A percentile compares a stretch with the other conserved stretches of the same genome.
phyloP scores from a whole-genome alignment of 2,113 vertebrate genomes.

The Phocoena phocoena region DNA sequence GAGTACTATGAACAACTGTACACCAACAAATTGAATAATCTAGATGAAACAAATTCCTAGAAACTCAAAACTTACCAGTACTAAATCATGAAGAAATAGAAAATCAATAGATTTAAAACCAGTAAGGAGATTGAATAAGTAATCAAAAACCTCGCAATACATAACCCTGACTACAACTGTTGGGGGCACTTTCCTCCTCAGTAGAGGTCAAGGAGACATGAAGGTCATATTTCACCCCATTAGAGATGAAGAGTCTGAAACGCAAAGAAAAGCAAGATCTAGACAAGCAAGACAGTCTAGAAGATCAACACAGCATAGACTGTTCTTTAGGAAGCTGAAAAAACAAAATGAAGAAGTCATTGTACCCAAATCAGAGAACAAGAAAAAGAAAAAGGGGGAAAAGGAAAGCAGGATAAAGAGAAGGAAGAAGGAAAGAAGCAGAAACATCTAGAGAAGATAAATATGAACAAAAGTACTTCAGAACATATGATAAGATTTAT shows the following conservation, averaged over 20 bases:
- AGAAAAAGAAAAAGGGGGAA: slow-evolving; percentile 91
- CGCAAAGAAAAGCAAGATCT: slow-evolving; percentile 98
- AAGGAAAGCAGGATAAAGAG: slow-evolving; percentile 95
- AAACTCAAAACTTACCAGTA: background rate
- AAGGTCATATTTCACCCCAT: slow-evolving; percentile 99
- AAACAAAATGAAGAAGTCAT: slow-evolving; percentile 94
- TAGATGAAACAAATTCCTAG: background rate
- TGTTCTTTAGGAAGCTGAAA: slow-evolving; percentile 97
- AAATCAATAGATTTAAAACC: background rate
- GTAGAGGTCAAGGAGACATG: slow-evolving; percentile 92
- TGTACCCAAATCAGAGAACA: slow-evolving; percentile 90
- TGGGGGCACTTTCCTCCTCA: slow-evolving; percentile 90
- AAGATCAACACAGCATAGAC: slow-evolving; percentile 98
- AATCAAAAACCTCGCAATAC: background rate
- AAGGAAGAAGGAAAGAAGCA: slow-evolving; percentile 91
- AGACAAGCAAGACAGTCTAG: slow-evolving; percentile 98
- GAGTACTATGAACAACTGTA: background rate
- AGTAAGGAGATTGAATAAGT: background rate
- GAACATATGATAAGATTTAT: slow-evolving; percentile 88
- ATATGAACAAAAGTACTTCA: slow-evolving; percentile 92
- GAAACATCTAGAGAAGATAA: slow-evolving; percentile 94
- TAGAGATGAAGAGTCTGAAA: slow-evolving; percentile 98
- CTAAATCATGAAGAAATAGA: background rate
- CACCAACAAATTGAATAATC: background rate
- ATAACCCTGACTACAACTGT: slow-evolving; percentile 88